Evolutionary conservation across 2,888 invertebrate species (phyloP).

Genomic region (Adelphocoris suturalis): DNA sequence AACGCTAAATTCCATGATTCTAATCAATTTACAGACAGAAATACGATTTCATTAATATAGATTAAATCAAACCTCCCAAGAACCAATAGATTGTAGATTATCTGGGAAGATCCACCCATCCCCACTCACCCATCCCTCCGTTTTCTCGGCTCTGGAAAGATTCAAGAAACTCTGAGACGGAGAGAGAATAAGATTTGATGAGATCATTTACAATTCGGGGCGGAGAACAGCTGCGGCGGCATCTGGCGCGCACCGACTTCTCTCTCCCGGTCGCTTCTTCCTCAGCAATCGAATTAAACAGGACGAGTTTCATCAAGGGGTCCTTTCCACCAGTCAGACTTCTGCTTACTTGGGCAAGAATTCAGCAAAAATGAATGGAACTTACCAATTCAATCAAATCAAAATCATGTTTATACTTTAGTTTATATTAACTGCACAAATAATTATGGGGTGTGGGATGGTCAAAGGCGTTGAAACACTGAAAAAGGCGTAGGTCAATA

Average conservation of each 20-base stretch:
- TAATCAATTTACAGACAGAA: no score
- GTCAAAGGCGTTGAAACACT: no score
- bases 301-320: neutral
- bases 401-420: no score
- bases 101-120: neutral
- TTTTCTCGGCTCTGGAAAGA: conserved; percentile 10
- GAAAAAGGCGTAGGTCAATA: no score
- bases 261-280: neutral
- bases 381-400: no score
- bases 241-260: neutral
- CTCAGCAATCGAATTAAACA: neutral
- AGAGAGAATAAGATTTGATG: conserved; percentile 63
- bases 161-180: neutral
- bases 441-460: no score
- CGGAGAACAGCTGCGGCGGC: conserved; percentile 37
- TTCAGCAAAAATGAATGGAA: no score
- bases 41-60: no score
- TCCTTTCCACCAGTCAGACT: no score
- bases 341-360: no score
- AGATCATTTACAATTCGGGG: conserved; percentile 64
- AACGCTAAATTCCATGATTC: no score
- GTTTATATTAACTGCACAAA: no score
- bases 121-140: neutral
- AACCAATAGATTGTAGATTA: conserved; percentile 40
- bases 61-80: neutral